Percentiles rank a stretch among this genome's conserved stretches.
phyloP scores from a whole-genome alignment of 64 coral and sea anemone species.

The Actinia equina region DNA sequence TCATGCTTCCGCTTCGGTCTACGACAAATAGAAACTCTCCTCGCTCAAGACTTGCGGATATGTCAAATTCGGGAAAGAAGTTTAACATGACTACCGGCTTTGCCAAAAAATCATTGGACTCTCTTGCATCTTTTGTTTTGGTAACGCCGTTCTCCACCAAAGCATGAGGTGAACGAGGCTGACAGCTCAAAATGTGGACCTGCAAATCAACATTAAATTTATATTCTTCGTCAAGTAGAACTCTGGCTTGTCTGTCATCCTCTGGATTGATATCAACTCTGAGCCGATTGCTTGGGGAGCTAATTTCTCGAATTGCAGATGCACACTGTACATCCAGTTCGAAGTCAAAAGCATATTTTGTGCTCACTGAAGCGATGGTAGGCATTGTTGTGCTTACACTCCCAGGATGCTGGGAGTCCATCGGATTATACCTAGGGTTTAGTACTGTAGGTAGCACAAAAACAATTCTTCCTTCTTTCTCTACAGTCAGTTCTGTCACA shows the following conservation, averaged over 20 bases:
- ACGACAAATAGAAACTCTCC: slow-evolving; percentile 92
- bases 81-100: slow-evolving; percentile 86
- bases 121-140: slow-evolving; percentile 26
- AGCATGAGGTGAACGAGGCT: slow-evolving; percentile 62
- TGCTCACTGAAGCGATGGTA: slow-evolving; percentile 1
- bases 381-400: slow-evolving; percentile 31
- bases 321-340: slow-evolving; percentile 57
- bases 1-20: slow-evolving; percentile 92
- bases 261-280: slow-evolving; percentile 38
- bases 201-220: slow-evolving; percentile 56
- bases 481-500: slow-evolving; percentile 53
- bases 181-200: slow-evolving; percentile 47
- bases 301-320: slow-evolving; percentile 41
- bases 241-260: slow-evolving; percentile 42
- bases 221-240: slow-evolving; percentile 37
- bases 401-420: not conserved
- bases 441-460: slow-evolving; percentile 79
- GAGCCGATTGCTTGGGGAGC: slow-evolving; percentile 20
- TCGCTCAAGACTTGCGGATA: slow-evolving; percentile 5
- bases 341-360: slow-evolving; percentile 69
- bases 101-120: slow-evolving; percentile 46
- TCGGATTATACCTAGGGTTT: slow-evolving; percentile 63
- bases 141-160: slow-evolving; percentile 68
- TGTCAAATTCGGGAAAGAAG: slow-evolving; percentile 86
- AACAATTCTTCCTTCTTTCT: slow-evolving; percentile 63